A percentile compares a stretch with the other conserved stretches of the same genome.
These are phyloP conservation scores for Matsumurasca onukii DNA, from an alignment of 1,140 invertebrate species.

Conservation along the genomic window DNA sequence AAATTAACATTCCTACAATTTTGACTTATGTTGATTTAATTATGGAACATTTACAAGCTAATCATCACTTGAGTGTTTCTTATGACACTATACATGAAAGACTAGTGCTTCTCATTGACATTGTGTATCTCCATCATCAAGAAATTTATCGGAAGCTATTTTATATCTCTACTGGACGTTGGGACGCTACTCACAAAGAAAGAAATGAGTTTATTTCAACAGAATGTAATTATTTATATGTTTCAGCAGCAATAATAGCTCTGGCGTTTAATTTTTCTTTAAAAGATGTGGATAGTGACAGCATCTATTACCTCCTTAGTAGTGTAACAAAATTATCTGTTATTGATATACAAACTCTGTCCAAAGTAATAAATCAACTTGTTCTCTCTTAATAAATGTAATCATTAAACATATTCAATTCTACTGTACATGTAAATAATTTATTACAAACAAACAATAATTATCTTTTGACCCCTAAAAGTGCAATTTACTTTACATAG, in stretches of 20 bases:
- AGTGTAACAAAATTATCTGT: not conserved
- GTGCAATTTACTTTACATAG: no score
- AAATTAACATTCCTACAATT: not conserved
- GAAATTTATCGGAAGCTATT: not conserved
- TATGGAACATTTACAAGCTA: not conserved
- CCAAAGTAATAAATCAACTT: not conserved
- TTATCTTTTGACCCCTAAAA: no score
- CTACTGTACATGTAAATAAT: no score
- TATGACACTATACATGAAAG: not conserved
- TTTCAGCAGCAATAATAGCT: not conserved
- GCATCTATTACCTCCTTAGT: not conserved
- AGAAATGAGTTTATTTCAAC: not conserved
- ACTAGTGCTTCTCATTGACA: not conserved
- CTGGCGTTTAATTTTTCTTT: not conserved
- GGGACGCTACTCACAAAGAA: not conserved
- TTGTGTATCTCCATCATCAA: not conserved
- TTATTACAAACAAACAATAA: no score
- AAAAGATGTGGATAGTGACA: not conserved
- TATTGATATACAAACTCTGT: not conserved
- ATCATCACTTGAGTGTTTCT: not conserved
- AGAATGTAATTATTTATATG: not conserved
- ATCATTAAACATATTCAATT: not conserved
- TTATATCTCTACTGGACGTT: not conserved
- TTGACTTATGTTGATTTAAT: not conserved
- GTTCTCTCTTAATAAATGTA: not conserved